A percentile compares a stretch with the other conserved stretches of the same genome.
These are phyloP conservation scores for Pygoscelis antarcticus DNA, from an alignment of 2,113 vertebrate species.

Conservation along the genomic window DNA sequence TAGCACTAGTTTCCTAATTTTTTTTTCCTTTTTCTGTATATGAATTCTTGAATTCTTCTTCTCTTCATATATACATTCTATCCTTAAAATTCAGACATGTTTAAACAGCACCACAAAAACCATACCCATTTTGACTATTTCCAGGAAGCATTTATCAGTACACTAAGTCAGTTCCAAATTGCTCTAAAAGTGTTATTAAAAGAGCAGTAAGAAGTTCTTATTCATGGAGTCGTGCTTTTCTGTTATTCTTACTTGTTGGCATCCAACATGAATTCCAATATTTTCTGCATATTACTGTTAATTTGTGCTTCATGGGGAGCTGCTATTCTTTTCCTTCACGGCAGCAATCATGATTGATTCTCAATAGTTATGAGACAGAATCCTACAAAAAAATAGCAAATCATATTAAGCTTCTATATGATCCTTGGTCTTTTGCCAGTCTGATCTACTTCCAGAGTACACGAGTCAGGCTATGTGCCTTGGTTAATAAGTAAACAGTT, in stretches of 20 bases:
- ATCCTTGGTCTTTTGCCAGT: constrained; percentile 37
- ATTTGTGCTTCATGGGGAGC: neutral
- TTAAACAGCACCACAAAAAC: neutral
- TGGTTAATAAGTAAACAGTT: constrained; percentile 55
- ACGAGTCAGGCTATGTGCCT: neutral
- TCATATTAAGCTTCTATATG: neutral
- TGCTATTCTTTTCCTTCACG: neutral
- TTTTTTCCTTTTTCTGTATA: neutral
- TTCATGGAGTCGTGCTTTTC: neutral
- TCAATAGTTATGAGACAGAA: neutral
- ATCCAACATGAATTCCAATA: neutral
- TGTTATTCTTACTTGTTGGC: neutral
- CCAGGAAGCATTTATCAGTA: neutral
- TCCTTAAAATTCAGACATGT: neutral
- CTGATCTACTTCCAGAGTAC: constrained; percentile 26
- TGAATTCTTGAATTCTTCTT: neutral
- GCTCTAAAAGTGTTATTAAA: neutral
- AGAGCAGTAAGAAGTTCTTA: neutral
- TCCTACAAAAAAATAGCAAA: neutral
- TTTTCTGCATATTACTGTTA: neutral
- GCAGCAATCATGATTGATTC: neutral
- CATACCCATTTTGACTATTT: neutral
- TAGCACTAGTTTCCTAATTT: neutral
- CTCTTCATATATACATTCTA: neutral
- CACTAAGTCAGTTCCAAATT: neutral